Base-by-base conservation (phyloP, 2,113 vertebrate genomes). In the Carassius gibelio region DNA sequence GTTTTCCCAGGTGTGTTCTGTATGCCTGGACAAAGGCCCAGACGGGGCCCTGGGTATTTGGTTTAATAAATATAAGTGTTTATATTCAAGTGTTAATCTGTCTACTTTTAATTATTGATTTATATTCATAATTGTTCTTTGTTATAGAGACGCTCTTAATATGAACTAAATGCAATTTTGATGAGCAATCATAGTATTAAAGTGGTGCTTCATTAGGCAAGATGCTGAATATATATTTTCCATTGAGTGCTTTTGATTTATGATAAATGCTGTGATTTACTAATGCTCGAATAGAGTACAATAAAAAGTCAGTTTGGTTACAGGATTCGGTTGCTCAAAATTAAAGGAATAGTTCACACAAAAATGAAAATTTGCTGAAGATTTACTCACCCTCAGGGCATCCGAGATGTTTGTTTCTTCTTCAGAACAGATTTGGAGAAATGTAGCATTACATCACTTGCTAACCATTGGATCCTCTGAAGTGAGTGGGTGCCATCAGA, bases 151-250 rank as follows among this genome's bases (percentile, higher is more conserved):
- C 34, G 34, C 34, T 36, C 36, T 30, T 64, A 84, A 86, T 11
- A 9, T 57, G 55, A 61, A 75, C 13, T 14, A 21, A 61, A 68
- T 57, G 30, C 42, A 19, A 59, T 17, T 59, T 62, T 7, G 36
- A 21, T 77, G 36, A 64, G 38, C 64, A 78, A 64, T 79, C 34
- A 23, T 38, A 42, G 17, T 66, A 23, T n/a, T 86, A 9, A 74
- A 75, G 71, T 50, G 48, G 69, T 69, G 42, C 84, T 84, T 86
- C 68, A 76, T 81, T 86, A 81, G 1, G n/a, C 72, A 75, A 59
- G 71, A 34, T 36, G 74, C 21, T 75, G 64, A 81, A 59, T 75
- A 26, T 34, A 81, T 50, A 50, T 62, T 75, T 71, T 7, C 23
- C 5, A n/a, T 52, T 23, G 82, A 69, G 66, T 26, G 50, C 21